Evolutionary conservation across 2,797 vertebrate species (phyloP).

Genomic region (Bryconaethiops microstoma): DNA sequence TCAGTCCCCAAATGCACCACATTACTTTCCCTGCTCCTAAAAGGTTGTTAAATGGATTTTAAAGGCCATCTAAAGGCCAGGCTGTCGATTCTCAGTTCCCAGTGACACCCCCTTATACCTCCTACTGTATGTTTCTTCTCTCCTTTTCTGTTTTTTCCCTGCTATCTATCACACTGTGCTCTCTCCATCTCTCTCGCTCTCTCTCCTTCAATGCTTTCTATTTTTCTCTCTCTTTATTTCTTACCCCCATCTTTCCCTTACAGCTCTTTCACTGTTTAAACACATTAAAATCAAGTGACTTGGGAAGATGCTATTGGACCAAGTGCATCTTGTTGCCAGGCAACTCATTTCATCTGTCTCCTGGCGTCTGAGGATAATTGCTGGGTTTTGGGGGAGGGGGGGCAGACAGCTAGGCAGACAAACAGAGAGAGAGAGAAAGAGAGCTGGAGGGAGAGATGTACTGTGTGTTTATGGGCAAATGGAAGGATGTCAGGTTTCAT

Average conservation of each 20-base stretch:
- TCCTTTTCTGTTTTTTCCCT: neutral
- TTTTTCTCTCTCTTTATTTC: constrained; percentile 27
- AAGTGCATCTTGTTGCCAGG: constrained; percentile 83
- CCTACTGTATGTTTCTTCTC: constrained; percentile 2
- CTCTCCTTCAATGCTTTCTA: constrained; percentile 11
- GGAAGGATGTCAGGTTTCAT: constrained; percentile 21
- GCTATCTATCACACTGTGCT: neutral
- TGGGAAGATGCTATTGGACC: constrained; percentile 80
- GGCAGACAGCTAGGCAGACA: neutral
- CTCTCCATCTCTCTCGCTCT: neutral
- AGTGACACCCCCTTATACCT: neutral
- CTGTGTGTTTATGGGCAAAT: neutral
- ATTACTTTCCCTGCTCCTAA: constrained; percentile 14
- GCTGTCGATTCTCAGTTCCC: constrained; percentile 5
- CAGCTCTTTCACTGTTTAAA: constrained; percentile 74
- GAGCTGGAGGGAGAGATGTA: constrained; percentile 11
- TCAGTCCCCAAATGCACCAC: constrained; percentile 24
- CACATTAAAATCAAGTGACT: constrained; percentile 80
- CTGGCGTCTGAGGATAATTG: constrained; percentile 78
- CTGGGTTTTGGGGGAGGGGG: constrained; percentile 64
- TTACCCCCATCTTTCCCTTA: constrained; percentile 14
- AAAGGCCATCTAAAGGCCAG: constrained; percentile 16
- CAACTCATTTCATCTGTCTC: constrained; percentile 81
- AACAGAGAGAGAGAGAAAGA: neutral
- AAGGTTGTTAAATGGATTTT: constrained; percentile 41